These are phyloP conservation scores for Oreonectes daqikongensis DNA, from an alignment of 2,797 vertebrate species.

Conservation along the genomic window DNA sequence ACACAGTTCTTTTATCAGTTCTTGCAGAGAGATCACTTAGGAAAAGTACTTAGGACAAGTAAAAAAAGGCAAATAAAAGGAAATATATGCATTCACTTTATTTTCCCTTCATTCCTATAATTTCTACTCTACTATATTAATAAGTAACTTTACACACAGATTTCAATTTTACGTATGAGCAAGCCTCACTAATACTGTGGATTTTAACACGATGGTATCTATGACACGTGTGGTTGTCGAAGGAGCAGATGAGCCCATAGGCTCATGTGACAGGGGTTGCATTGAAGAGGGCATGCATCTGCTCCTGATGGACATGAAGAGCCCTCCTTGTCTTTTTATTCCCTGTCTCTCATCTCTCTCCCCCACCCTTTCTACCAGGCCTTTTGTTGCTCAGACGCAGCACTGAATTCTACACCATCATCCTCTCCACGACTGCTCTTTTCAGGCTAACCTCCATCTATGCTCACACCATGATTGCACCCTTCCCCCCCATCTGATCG, in stretches of 20 bases:
- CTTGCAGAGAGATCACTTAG: slow-evolving; percentile 39
- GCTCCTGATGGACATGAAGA: slow-evolving; percentile 73
- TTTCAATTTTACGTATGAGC: not conserved
- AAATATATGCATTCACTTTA: slow-evolving; percentile 30
- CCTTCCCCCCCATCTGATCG: slow-evolving; percentile 25
- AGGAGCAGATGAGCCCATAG: slow-evolving; percentile 39
- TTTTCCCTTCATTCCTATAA: not conserved
- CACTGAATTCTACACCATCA: slow-evolving; percentile 59
- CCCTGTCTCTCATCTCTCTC: slow-evolving; percentile 57
- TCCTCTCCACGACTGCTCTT: slow-evolving; percentile 52
- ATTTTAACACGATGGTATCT: not conserved
- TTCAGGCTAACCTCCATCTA: slow-evolving; percentile 42
- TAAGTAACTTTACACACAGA: not conserved
- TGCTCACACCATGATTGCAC: slow-evolving; percentile 2
- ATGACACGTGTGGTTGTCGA: not conserved
- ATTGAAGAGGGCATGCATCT: slow-evolving; percentile 62
- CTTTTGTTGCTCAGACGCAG: slow-evolving; percentile 58
- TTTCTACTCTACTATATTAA: not conserved
- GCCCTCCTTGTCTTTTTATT: slow-evolving; percentile 70
- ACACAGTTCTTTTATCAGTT: not conserved
- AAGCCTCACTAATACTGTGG: too few relatives aligned
- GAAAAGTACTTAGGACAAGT: not conserved
- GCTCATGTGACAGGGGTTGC: slow-evolving; percentile 47
- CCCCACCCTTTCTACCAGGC: slow-evolving; percentile 32
- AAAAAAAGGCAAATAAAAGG: not conserved